phyloP scores from a whole-genome alignment of 2,888 invertebrate genomes.

The Cheilosia variabilis region DNA sequence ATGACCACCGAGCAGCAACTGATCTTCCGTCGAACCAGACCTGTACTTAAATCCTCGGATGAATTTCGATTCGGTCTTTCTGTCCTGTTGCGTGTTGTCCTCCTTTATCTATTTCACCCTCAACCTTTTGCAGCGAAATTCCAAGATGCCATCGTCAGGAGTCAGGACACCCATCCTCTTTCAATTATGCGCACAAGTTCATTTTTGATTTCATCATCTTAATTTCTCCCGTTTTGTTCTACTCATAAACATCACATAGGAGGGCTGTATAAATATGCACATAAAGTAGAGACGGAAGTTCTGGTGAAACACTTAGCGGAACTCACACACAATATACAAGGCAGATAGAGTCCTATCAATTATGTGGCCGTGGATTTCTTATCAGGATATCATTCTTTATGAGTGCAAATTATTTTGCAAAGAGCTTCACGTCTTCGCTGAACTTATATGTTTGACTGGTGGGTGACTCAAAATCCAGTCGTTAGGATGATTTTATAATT shows the following conservation, averaged over 20 bases:
- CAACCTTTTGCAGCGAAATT: slow-evolving; percentile 57
- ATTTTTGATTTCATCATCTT: slow-evolving; percentile 72
- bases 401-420: slow-evolving; percentile 37
- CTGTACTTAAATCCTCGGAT: slow-evolving; percentile 81
- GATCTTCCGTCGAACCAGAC: slow-evolving; percentile 78
- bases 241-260: slow-evolving; percentile 8
- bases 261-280: slow-evolving; percentile 5
- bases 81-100: slow-evolving; percentile 12
- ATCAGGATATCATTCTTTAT: slow-evolving; percentile 59
- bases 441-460: slow-evolving; percentile 9
- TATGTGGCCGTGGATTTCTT: slow-evolving; percentile 56
- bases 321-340: slow-evolving; percentile 43
- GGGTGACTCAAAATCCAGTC: too few relatives aligned
- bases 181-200: slow-evolving; percentile 74
- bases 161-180: slow-evolving; percentile 63
- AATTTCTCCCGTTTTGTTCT: slow-evolving; percentile 55
- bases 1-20: slow-evolving; percentile 80
- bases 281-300: slow-evolving; percentile 14
- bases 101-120: slow-evolving; percentile 12
- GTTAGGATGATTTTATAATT: too few relatives aligned
- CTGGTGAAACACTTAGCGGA: slow-evolving; percentile 30
- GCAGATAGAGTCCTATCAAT: slow-evolving; percentile 54
- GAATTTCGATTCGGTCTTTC: slow-evolving; percentile 47
- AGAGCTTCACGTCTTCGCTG: neutral
- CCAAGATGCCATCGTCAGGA: slow-evolving; percentile 70